These are phyloP conservation scores for Trichechus manatus DNA, from an alignment of 2,113 vertebrate genomes.

Conservation along the genomic window DNA sequence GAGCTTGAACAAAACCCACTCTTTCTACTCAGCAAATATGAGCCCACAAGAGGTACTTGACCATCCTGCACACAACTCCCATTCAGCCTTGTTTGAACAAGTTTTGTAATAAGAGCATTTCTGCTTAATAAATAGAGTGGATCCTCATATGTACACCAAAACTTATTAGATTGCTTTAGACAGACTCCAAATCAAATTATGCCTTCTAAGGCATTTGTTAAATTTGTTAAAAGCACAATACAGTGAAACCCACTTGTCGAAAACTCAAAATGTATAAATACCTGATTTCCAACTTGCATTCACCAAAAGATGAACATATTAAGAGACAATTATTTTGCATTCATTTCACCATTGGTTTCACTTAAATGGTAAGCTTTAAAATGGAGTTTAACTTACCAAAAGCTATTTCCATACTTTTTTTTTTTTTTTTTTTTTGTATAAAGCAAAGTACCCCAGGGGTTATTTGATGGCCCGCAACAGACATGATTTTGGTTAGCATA, in stretches of 20 bases:
- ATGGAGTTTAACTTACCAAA: conserved; percentile 11
- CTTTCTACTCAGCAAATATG: conserved; percentile 48
- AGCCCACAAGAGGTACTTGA: neutral
- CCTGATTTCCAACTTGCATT: neutral
- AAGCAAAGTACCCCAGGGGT: neutral
- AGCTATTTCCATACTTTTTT: conserved; percentile 25
- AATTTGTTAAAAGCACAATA: conserved; percentile 4
- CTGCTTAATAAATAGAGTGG: neutral
- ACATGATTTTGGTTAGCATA: neutral
- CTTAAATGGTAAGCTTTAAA: conserved; percentile 50
- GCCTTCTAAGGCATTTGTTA: neutral
- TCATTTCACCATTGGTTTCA: neutral
- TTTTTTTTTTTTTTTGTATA: neutral
- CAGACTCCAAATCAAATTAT: neutral
- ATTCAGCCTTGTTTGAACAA: neutral
- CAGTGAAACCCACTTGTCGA: conserved; percentile 1
- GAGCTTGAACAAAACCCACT: conserved; percentile 31
- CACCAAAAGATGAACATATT: neutral
- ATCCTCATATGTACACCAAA: neutral
- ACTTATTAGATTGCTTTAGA: neutral
- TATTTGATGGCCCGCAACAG: neutral
- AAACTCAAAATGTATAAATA: conserved; percentile 30
- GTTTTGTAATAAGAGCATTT: neutral
- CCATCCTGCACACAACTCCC: neutral
- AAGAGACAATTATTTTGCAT: neutral